Base-by-base conservation (phyloP, 2,888 invertebrate genomes). In the Cephonodes hylas region DNA sequence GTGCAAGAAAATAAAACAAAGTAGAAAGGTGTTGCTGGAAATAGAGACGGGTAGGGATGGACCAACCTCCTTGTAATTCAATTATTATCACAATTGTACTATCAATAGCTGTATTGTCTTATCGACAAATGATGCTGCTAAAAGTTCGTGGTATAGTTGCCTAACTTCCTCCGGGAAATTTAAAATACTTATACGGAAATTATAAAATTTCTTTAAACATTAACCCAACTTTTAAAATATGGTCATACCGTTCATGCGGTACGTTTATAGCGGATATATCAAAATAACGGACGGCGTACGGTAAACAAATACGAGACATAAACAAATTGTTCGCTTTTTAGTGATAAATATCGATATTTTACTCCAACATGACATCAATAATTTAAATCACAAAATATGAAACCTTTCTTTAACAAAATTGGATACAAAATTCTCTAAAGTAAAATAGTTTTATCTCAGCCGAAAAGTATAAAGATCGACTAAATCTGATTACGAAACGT, bases 1-100 rank as follows among this genome's bases (percentile, higher is more conserved):
- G 86, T 77, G 85, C 83, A 85, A 86, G 80, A 79, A 88, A 89
- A 91, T 88, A 90, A 88, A 89, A 87, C 85, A 83, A 84, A 88
- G 84, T 86, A 85, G 83, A 81, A 78, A 86, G 88, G 89, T 90
- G 86, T 85, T 79, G 83, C 69, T 69, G 71, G 70, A 76, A 82
- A 80, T 84, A 83, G 82, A 85, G 80, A 83, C 79, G 3, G 76
- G 65, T 62, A 71, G 67, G 62, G 75, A 70, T 31, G 69, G 56
- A 44, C 22, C 22, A 4, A 15, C 0, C 6, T 18, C 20, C 53
- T 53, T 53, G 18, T 31, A 5, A 3, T 46, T 46, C n/a, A 38
- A 13, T 38, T 13, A 38, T 38, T 38, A 38, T 38, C 4, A 38
- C 13, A 13, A n/a, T n/a, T n/a, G n/a, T n/a, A n/a, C n/a, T n/a